Conservation (phyloP, 2,888 invertebrate genomes). For the Stenichneumon culpator region DNA sequence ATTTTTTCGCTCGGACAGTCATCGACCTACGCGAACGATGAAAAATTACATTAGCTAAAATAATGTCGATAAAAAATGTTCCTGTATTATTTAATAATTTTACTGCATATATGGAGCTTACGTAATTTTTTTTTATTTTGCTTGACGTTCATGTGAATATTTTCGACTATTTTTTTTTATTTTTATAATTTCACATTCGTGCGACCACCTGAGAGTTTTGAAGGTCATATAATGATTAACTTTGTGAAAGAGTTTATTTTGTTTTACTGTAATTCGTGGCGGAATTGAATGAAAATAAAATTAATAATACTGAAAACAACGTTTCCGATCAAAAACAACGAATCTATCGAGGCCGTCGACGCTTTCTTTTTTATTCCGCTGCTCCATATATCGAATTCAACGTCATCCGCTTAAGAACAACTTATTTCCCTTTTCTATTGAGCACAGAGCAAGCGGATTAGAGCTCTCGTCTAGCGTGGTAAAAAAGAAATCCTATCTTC, state of each 20-base stretch:
- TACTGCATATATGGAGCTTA: not conserved
- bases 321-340: not conserved
- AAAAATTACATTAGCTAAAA: not conserved
- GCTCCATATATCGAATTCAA: conserved; percentile 7
- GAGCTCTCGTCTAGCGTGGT: conserved; percentile 6
- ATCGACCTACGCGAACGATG: not conserved
- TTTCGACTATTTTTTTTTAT: too few relatives aligned
- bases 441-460: conserved; percentile 37
- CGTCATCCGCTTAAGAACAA: not conserved
- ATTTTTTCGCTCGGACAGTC: not conserved
- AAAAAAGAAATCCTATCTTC: conserved; percentile 6
- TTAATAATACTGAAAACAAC: not conserved
- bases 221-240: not conserved
- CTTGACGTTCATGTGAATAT: too few relatives aligned
- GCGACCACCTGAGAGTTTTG: not conserved
- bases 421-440: conserved; percentile 13
- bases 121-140: too few relatives aligned
- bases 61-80: not conserved
- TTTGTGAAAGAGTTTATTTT: not conserved
- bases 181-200: too few relatives aligned
- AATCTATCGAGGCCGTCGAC: not conserved
- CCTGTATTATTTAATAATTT: not conserved
- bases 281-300: not conserved
- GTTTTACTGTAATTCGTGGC: not conserved
- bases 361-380: not conserved